These are phyloP conservation scores for Agraylea sexmaculata DNA, from an alignment of 1,140 invertebrate genomes.

Conservation along the genomic window DNA sequence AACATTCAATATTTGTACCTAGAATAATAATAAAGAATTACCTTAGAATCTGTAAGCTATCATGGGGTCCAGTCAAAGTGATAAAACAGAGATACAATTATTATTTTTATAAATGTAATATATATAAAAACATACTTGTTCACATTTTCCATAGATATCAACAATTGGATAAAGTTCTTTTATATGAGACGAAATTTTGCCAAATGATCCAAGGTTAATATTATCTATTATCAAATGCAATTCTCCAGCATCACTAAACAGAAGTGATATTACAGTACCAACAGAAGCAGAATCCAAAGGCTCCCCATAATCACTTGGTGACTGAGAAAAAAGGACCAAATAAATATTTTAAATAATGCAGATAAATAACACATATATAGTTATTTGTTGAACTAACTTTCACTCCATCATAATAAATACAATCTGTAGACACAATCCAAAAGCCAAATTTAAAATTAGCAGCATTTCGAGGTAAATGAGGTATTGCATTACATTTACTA, in stretches of 20 bases:
- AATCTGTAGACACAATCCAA: constrained; percentile 18
- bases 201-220: constrained; percentile 15
- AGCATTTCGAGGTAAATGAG: constrained; percentile 9
- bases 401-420: constrained; percentile 16
- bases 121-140: constrained; percentile 12
- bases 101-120: neutral
- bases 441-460: constrained; percentile 14
- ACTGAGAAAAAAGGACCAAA: too few species aligned
- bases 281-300: constrained; percentile 8
- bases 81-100: neutral
- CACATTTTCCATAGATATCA: constrained; percentile 19
- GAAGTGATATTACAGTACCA: constrained; percentile 12
- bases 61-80: neutral
- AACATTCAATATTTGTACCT: constrained; percentile 14
- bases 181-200: constrained; percentile 12
- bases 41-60: neutral
- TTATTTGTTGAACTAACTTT: constrained; percentile 2
- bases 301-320: constrained; percentile 16
- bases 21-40: constrained; percentile 2
- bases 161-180: constrained; percentile 16
- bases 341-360: constrained; percentile 5
- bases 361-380: neutral
- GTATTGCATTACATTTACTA: constrained; percentile 3
- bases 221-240: constrained; percentile 15
- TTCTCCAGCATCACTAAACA: constrained; percentile 19